Percentiles rank a stretch among this genome's conserved stretches.
phyloP scores from a whole-genome alignment of 2,888 invertebrate species.

The Scaeva pyrastri region DNA sequence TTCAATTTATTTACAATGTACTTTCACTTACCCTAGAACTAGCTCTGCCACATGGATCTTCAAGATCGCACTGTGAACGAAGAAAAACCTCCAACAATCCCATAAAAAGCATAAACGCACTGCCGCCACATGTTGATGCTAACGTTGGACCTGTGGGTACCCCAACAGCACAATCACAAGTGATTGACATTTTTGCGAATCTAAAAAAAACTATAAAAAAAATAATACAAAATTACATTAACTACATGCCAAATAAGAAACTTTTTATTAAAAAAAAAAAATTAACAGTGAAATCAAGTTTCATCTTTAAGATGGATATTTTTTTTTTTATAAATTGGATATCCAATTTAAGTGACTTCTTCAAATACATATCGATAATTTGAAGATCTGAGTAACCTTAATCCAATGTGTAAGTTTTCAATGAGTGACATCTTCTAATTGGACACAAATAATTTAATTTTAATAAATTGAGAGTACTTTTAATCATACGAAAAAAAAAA shows the following conservation, averaged over 20 bases:
- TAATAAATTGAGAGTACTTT: no score
- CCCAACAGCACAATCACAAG: conserved; percentile 92
- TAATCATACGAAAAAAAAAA: no score
- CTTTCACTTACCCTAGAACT: conserved; percentile 84
- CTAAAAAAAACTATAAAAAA: conserved; percentile 34
- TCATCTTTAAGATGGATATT: conserved; percentile 4
- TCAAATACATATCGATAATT: background rate
- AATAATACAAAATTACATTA: background rate
- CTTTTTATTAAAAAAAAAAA: background rate
- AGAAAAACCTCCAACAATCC: conserved; percentile 93
- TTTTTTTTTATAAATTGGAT: conserved; percentile 2
- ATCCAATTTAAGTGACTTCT: background rate
- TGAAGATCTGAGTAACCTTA: background rate
- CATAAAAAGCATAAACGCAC: conserved; percentile 95
- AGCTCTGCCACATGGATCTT: conserved; percentile 93
- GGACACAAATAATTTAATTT: no score
- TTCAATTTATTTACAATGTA: background rate
- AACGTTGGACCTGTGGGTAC: conserved; percentile 92
- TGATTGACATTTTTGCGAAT: conserved; percentile 78
- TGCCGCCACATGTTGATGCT: conserved; percentile 93
- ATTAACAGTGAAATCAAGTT: conserved; percentile 1
- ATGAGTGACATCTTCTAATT: no score
- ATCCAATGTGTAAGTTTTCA: background rate
- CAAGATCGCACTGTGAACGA: conserved; percentile 93
- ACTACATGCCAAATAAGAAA: conserved; percentile 15